These are phyloP conservation scores for Plecturocebus donacophilus DNA, from an alignment of 2,113 vertebrate species.

Conservation along the genomic window DNA sequence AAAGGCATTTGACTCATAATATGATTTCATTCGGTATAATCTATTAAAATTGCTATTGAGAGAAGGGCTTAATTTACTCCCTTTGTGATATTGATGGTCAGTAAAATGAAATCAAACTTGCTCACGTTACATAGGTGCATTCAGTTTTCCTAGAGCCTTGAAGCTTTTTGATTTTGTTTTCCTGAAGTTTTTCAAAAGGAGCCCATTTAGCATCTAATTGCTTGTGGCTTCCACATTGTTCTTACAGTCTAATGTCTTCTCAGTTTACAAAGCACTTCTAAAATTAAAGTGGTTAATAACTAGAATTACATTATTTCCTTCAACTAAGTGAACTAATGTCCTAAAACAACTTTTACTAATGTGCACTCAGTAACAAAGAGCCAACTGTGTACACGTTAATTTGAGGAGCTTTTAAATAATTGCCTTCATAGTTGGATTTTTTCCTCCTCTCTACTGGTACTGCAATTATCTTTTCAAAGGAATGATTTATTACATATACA, in stretches of 20 bases:
- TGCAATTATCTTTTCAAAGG: conserved; percentile 84
- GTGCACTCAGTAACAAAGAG: conserved; percentile 76
- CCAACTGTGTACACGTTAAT: conserved; percentile 81
- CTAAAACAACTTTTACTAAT: conserved; percentile 72
- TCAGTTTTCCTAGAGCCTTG: conserved; percentile 14
- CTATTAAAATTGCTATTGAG: conserved; percentile 53
- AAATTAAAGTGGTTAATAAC: conserved; percentile 81
- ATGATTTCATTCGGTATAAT: conserved; percentile 64
- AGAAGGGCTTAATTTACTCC: conserved; percentile 52
- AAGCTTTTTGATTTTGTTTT: conserved; percentile 48
- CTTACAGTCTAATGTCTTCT: conserved; percentile 67
- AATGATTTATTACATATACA: conserved; percentile 81
- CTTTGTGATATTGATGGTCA: conserved; percentile 51
- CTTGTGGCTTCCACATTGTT: conserved; percentile 70
- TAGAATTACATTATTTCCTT: conserved; percentile 76
- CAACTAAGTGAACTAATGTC: conserved; percentile 70
- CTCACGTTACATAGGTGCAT: conserved; percentile 41
- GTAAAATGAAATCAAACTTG: conserved; percentile 46
- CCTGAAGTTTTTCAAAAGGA: conserved; percentile 43
- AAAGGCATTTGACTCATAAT: conserved; percentile 58
- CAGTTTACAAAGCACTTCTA: conserved; percentile 71
- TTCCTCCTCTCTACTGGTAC: not conserved
- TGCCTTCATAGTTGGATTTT: conserved; percentile 59
- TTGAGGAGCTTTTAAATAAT: conserved; percentile 76
- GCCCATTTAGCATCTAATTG: conserved; percentile 68